Evolutionary conservation across 2,888 invertebrate genomes (phyloP), one percentile per base, ranked within the genome.

Genomic region (Brachylomia viminalis): DNA sequence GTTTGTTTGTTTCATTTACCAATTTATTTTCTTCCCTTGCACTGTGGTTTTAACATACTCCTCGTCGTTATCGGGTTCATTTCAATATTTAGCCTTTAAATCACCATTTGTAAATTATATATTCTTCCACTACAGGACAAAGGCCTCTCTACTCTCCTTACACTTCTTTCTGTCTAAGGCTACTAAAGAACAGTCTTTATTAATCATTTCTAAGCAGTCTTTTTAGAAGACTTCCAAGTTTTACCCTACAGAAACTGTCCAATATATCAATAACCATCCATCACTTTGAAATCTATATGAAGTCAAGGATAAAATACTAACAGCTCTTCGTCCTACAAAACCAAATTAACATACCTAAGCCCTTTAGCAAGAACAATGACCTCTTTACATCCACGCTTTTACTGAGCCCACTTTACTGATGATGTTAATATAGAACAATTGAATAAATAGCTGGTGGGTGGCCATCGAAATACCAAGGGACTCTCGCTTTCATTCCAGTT

Each of bases 391-490:
- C 74, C 72, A 59, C 83, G 62, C 83, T 82, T 38, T 68, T 71
- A 83, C 66, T 80, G 61, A 38, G 72, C 66, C 79, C 77, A 74
- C 71, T 83, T 86, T 83, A 71, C 77, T 83, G 83, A 83, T 80
- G 84, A 83, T 82, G 88, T 87, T 91, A 90, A 91, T 91, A 89
- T 89, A 88, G 87, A 84, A 91, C 90, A 92, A 92, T 91, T 92
- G 91, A 89, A 92, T 91, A 90, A 91, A 85, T 90, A 87, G 75
- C 54, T 67, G 56, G 92, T 92, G 90, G 92, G 93, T 88, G 92
- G 88, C 66, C 75, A 81, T 88, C 87, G 73, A 90, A 90, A 91
- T 91, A 89, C 88, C 85, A 83, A 85, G 87, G 76, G 70, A 90
- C 90, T 93, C 86, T 91, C 88, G 87, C 78, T 90, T 90, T 91